Conservation (phyloP, 1,140 invertebrate genomes). For the Belonocnema kinseyi region DNA sequence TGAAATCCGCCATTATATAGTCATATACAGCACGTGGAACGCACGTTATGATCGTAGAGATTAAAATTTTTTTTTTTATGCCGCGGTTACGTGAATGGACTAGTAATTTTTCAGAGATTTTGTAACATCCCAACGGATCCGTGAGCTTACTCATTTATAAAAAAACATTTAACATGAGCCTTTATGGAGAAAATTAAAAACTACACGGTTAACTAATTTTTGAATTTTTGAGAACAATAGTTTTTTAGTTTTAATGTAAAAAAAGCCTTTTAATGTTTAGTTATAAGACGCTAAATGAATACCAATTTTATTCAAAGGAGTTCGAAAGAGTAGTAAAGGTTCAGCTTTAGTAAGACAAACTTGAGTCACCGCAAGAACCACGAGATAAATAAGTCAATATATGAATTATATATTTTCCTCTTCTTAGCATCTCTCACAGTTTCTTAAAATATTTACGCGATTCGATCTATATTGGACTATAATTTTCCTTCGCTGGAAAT, state of each 20-base stretch:
- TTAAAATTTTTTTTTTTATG: conserved; percentile 49
- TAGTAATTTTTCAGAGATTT: conserved; percentile 61
- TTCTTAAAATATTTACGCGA: conserved; percentile 5
- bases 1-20: conserved; percentile 49
- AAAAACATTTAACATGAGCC: too few species aligned
- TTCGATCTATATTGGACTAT: conserved; percentile 21
- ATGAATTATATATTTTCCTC: too few species aligned
- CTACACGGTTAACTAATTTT: too few species aligned
- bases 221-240: too few species aligned
- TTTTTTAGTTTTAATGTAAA: too few species aligned
- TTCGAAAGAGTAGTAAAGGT: not conserved
- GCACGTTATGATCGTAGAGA: not conserved
- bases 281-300: too few species aligned
- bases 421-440: not conserved
- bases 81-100: conserved; percentile 61
- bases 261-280: too few species aligned
- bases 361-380: conserved; percentile 9
- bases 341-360: conserved; percentile 21
- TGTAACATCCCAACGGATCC: conserved; percentile 58
- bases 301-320: too few species aligned
- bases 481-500: not conserved
- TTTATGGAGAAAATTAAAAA: too few species aligned
- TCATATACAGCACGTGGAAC: conserved; percentile 30
- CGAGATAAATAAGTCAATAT: conserved; percentile 8
- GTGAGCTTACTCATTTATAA: conserved; percentile 30